Base-by-base conservation (phyloP, 2,113 vertebrate species). In the Poeciliopsis retropinna region DNA sequence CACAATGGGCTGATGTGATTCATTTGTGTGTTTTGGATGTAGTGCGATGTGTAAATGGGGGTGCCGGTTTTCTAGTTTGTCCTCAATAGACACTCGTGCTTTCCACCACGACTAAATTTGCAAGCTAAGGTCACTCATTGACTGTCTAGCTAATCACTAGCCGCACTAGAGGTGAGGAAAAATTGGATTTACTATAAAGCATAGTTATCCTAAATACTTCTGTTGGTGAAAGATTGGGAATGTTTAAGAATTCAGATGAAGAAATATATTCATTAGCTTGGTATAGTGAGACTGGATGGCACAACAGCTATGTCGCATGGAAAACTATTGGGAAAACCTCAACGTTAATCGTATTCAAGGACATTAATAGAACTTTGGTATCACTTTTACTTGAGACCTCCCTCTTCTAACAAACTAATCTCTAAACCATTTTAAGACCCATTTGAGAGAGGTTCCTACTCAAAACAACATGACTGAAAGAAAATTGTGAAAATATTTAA, bases 1-100 rank as follows among this genome's bases (percentile, higher is more conserved):
- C n/a, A 85, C 83, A 87, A 89, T 77, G 72, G 68, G 74, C 83
- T 80, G 85, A 88, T 85, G 84, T 85, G 85, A 90, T 84, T 92
- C 90, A 84, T 75, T 75, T 70, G 57, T 85, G 82, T 82, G 76
- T 87, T 92, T 60, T 80, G 80, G 79, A 83, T 83, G 80, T 75
- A 77, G 82, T 69, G 66, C 65, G 70, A 85, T 83, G 87, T 87
- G 87, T 88, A 91, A 87, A 77, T 82, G 44, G 78, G 84, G 84
- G 76, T 81, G 32, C 60, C 65, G 19, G 84, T 75, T 85, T 67
- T 77, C 30, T 79, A 81, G 75, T 72, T 81, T 83, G 79, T 60
- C 71, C 29, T 39, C 78, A 44, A 67, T 22, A 28, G 63, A 74
- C 81, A 78, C 80, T 75, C 66, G 79, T 29, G 72, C 19, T 88